phyloP scores from a whole-genome alignment of 2,888 invertebrate species.

The Timema cristinae region DNA sequence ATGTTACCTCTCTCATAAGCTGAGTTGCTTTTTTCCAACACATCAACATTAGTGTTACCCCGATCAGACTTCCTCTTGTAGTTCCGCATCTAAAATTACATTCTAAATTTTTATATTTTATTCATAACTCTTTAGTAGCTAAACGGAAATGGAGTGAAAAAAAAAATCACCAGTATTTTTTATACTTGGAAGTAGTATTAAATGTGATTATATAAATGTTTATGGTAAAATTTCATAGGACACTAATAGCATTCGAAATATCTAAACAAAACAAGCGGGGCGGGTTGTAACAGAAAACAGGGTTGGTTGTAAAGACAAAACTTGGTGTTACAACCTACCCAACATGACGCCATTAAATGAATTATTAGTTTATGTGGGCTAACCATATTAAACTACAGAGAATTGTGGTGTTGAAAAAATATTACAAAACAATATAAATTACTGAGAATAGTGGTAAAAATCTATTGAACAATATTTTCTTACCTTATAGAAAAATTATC shows the following conservation, averaged over 20 bases:
- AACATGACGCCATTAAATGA: background rate
- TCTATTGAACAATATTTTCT: conserved; percentile 1
- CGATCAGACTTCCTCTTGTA: conserved; percentile 5
- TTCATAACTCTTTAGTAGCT: background rate
- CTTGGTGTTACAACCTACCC: conserved; percentile 8
- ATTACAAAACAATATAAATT: background rate
- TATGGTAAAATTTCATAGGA: background rate
- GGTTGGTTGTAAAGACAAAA: background rate
- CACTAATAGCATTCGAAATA: background rate
- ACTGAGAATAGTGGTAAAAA: background rate
- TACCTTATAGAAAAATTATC: background rate
- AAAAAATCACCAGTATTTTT: background rate
- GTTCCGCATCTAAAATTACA: conserved; percentile 7
- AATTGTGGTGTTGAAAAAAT: background rate
- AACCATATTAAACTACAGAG: background rate
- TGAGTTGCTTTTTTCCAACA: background rate
- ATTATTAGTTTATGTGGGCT: background rate
- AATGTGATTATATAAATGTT: background rate
- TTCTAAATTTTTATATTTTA: background rate
- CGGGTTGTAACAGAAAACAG: background rate
- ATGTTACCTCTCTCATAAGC: background rate
- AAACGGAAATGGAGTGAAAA: background rate
- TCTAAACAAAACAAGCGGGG: background rate
- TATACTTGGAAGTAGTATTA: background rate
- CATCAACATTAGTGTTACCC: background rate